Evolutionary conservation across 2,888 invertebrate species (phyloP).

Genomic region (Helicoverpa assulta): DNA sequence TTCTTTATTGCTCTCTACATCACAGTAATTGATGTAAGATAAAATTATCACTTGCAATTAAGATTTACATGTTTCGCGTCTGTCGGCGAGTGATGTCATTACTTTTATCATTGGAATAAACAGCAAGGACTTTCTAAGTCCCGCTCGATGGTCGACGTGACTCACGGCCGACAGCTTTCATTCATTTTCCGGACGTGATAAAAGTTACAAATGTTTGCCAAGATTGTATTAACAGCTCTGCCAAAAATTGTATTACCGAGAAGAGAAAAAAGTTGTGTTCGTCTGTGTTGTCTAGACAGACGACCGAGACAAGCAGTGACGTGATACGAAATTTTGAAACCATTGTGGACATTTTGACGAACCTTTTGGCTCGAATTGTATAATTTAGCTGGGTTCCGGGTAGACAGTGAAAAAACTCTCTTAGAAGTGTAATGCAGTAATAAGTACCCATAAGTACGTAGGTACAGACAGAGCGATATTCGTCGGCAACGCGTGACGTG

Average conservation of each 20-base stretch:
- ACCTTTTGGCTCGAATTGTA: slow-evolving; percentile 53
- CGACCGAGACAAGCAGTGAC: slow-evolving; percentile 82
- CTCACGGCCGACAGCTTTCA: slow-evolving; percentile 84
- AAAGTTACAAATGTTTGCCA: slow-evolving; percentile 85
- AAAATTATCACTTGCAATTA: slow-evolving; percentile 59
- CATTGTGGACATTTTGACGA: slow-evolving; percentile 61
- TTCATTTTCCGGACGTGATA: slow-evolving; percentile 86
- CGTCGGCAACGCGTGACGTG: slow-evolving; percentile 64
- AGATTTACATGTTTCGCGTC: slow-evolving; percentile 59
- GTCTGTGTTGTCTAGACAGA: slow-evolving; percentile 83
- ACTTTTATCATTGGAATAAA: slow-evolving; percentile 58
- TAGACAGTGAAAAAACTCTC: slow-evolving; percentile 7
- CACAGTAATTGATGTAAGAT: slow-evolving; percentile 42
- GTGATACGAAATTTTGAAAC: slow-evolving; percentile 72
- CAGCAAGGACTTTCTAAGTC: slow-evolving; percentile 74
- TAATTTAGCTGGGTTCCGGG: slow-evolving; percentile 21
- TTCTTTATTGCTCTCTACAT: slow-evolving; percentile 14
- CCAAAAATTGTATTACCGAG: slow-evolving; percentile 88
- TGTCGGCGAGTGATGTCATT: slow-evolving; percentile 61
- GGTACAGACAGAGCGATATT: slow-evolving; percentile 46
- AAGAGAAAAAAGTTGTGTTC: slow-evolving; percentile 81
- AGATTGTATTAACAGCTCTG: slow-evolving; percentile 83
- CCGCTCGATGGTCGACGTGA: slow-evolving; percentile 68
- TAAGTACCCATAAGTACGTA: slow-evolving; percentile 37
- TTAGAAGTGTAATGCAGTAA: slow-evolving; percentile 14